phyloP scores from a whole-genome alignment of 2,888 invertebrate species.

The Thecophora atra region DNA sequence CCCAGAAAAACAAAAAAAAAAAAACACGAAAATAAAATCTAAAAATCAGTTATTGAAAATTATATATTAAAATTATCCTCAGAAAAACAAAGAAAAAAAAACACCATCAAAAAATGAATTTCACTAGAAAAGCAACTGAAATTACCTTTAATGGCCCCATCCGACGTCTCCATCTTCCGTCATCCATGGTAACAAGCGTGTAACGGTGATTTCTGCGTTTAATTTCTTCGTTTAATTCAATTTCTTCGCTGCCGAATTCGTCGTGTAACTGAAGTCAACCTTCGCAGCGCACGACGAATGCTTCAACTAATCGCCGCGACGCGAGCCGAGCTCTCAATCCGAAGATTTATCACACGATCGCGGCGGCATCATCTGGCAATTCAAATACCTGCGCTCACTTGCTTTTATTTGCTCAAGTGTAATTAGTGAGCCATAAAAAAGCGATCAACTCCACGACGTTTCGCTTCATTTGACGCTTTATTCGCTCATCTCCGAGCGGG shows the following conservation, averaged over 20 bases:
- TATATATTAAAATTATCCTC: no score
- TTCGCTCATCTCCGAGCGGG: neutral
- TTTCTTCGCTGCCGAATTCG: neutral
- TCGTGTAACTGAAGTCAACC: neutral
- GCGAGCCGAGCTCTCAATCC: constrained; percentile 24
- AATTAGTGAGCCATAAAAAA: constrained; percentile 24
- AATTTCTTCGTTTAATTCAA: neutral
- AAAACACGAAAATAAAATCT: neutral
- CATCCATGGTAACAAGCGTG: no score
- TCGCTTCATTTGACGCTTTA: neutral
- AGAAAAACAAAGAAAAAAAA: neutral
- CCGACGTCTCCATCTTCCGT: no score
- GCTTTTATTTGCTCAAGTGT: constrained; percentile 31
- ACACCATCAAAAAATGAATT: no score
- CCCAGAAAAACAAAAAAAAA: constrained; percentile 13
- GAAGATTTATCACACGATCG: constrained; percentile 33
- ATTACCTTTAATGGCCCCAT: no score
- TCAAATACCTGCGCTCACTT: constrained; percentile 17
- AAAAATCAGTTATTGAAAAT: no score
- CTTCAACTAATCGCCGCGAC: constrained; percentile 27
- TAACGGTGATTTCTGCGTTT: neutral
- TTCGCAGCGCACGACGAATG: neutral
- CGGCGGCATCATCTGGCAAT: constrained; percentile 25
- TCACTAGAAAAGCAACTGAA: no score
- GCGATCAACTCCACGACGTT: constrained; percentile 18